Evolutionary conservation across 2,888 invertebrate genomes (phyloP), one percentile per base, ranked within the genome.

Genomic region (Stenchaetothrips biformis): DNA sequence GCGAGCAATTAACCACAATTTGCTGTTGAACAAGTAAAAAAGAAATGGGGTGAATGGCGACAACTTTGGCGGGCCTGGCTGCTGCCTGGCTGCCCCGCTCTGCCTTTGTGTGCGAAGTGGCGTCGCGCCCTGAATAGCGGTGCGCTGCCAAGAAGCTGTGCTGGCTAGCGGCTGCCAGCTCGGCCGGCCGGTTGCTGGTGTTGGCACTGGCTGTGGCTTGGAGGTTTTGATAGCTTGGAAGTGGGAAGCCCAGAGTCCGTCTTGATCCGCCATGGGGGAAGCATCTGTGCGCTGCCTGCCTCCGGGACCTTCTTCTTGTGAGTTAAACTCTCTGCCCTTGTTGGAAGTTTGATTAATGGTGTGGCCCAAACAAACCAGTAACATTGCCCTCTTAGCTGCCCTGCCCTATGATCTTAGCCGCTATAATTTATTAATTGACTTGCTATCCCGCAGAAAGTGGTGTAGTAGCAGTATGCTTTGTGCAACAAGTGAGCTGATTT

Each of bases 281-380:
- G 67, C 67, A 67, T 67, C 67, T 67, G 67, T 67, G 67, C 67
- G 67, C 67, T 67, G 67, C 67, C 67, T 67, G 67, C 67, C 67
- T 21, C 67, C 67, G 67, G 21, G 67, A 67, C n/a, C 67, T 18
- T 67, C 67, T 67, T 67, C 67, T 67, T 67, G 67, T 67, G 67
- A 67, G 67, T 67, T 67, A 67, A 67, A 67, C 18, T 67, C n/a
- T 21, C 25, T 67, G 67, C 67, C 67, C 67, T 67, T 21, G 21
- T 67, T 9, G 25, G 25, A 67, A 21, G 18, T 67, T 21, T 67
- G 67, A 67, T 21, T 21, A 21, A 18, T 67, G 21, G 67, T 67
- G 67, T 67, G 67, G 7, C 21, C 67, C 67, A 67, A 67, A 67
- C 67, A 21, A 53, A 67, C 25, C 67, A 67, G 18, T 67, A 67